phyloP scores from a whole-genome alignment of 2,888 invertebrate genomes.

The Napeogenes inachia region DNA sequence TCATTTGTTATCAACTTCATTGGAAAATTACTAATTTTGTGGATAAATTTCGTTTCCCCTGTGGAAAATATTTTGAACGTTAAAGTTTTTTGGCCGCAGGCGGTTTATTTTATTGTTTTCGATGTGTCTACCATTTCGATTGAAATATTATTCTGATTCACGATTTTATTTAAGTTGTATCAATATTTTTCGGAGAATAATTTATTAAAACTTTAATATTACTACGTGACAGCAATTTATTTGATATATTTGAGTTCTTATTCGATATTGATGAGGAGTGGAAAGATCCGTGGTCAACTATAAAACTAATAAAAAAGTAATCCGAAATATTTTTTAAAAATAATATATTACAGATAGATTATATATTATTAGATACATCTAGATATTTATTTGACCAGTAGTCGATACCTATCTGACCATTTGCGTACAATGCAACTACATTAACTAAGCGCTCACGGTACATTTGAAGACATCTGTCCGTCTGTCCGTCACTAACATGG shows the following conservation, averaged over 20 bases:
- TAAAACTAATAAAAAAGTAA: no score
- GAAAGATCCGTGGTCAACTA: no score
- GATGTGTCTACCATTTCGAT: slow-evolving; percentile 16
- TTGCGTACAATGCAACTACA: slow-evolving; percentile 21
- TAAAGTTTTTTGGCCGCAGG: slow-evolving; percentile 27
- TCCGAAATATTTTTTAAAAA: no score
- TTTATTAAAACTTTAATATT: neutral
- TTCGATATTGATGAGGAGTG: no score
- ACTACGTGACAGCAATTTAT: neutral
- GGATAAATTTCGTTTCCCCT: slow-evolving; percentile 32
- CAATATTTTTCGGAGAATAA: neutral
- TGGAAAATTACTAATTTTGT: slow-evolving; percentile 37
- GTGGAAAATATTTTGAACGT: slow-evolving; percentile 29
- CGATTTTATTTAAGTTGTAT: neutral
- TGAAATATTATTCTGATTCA: slow-evolving; percentile 10
- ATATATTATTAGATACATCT: no score
- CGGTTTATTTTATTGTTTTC: slow-evolving; percentile 22
- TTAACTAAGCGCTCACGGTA: slow-evolving; percentile 26
- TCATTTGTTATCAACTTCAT: slow-evolving; percentile 58
- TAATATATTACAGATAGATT: no score
- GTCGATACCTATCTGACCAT: slow-evolving; percentile 24
- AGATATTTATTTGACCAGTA: neutral
- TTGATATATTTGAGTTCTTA: no score
- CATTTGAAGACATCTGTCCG: slow-evolving; percentile 38
- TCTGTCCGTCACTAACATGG: slow-evolving; percentile 58